Base-by-base conservation (phyloP, 2,888 invertebrate species). In the Boloria euphrosyne region DNA sequence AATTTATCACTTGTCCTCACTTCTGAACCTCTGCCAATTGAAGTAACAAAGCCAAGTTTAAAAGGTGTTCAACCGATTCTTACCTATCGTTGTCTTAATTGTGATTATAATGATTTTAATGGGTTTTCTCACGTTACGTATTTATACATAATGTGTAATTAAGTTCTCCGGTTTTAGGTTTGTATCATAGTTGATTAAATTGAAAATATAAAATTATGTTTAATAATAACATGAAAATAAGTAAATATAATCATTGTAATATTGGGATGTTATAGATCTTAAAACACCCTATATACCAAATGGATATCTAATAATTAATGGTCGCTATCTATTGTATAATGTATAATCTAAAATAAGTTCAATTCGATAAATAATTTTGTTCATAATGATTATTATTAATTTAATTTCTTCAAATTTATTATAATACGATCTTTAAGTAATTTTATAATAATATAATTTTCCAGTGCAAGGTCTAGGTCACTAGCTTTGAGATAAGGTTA, bases 11-110 rank as follows among this genome's bases (percentile, higher is more conserved):
- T 47, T 54, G 14, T 31, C 52, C 4, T 18, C 27, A 58, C 57
- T 58, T n/a, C 10, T 17, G 17, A 44, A 16, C n/a, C 46, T 58
- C 44, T 64, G 43, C 10, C 49, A 52, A 14, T 22, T 14, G 17
- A 31, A 46, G 47, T 60, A 55, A 62, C 61, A 59, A 65, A 68
- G 70, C 71, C 71, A 70, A 69, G 64, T 38, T 47, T 59, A 50
- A 59, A 59, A 50, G 16, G 49, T 59, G 49, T 59, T 49, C 31
- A 38, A 49, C 13, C 47, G 31, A 47, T 31, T 49, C 17, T 18
- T 31, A 59, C 31, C 47, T 31, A 18, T 16, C 31, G 16, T 16
- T 53, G 13, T 44, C 27, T 16, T 13, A 47, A 59, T 38, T n/a
- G n/a, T n/a, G n/a, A n/a, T n/a, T 49, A 50, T 38, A 49, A 7